Evolutionary conservation across 2,113 vertebrate species (phyloP), one percentile per base, ranked within the genome.

Genomic region (Sylvietta virens): DNA sequence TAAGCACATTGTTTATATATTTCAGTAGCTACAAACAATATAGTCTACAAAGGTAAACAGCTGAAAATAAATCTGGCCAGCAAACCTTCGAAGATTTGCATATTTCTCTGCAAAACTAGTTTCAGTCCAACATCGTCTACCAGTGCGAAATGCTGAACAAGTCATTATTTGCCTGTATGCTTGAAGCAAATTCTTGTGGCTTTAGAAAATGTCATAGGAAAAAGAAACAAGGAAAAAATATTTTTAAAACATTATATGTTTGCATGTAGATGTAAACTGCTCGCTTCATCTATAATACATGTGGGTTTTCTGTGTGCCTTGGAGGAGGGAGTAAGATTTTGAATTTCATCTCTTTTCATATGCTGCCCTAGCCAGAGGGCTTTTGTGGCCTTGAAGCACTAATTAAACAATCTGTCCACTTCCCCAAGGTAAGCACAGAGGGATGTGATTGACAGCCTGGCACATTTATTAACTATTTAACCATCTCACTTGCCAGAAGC

Each of bases 351-450:
- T 77, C 78, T 80, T 93, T 74, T 81, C 81, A 64, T 53, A 17
- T 0, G 2, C 66, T 91, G 66, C 70, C 85, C 74, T 80, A 77
- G 85, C 92, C 93, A 66, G 92, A 64, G 91, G 94, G 87, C 37
- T 44, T 79, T 13, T 42, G 72, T 65, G 92, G 89, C 91, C 84
- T 89, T 69, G 87, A 81, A 89, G 73, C 84, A 62, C 70, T 91
- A 72, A 91, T 76, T 90, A 94, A 94, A 76, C 93, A 62, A 72
- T 87, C 77, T 92, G 92, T 56, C 91, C 66, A 3, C 47, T 66
- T 72, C 78, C 87, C 74, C 70, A 50, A 31, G 84, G 87, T 72
- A 50, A 85, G 65, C 31, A 56, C 60, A 45, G 69, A 72, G 74
- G 19, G 44, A 51, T n/a, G 57, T 24, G 83, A 44, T 4, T 56